A percentile compares a stretch with the other conserved stretches of the same genome.
Evolutionary conservation across 2,888 invertebrate species (phyloP).

Genomic region (Tipula lateralis): DNA sequence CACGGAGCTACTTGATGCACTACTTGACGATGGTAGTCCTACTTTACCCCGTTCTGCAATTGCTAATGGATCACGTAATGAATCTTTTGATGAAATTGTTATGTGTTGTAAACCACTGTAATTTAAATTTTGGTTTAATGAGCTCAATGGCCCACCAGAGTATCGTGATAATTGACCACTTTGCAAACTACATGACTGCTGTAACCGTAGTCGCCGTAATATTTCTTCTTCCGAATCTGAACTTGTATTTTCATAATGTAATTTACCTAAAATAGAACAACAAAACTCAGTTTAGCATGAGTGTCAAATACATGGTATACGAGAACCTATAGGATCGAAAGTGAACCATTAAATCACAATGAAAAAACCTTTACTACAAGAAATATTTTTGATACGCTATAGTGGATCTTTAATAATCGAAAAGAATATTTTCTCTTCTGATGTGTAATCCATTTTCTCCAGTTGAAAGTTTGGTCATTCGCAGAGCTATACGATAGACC

Average conservation of each 20-base stretch:
- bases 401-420: too few relatives aligned
- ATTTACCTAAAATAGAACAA: slow-evolving; percentile 40
- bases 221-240: slow-evolving; percentile 72
- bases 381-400: too few relatives aligned
- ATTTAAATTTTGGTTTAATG: slow-evolving; percentile 41
- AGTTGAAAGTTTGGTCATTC: too few relatives aligned
- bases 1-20: slow-evolving; percentile 49
- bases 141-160: slow-evolving; percentile 44
- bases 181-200: slow-evolving; percentile 49
- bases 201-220: slow-evolving; percentile 54
- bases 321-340: too few relatives aligned
- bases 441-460: too few relatives aligned
- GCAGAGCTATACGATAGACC: too few relatives aligned
- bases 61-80: slow-evolving; percentile 45
- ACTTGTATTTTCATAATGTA: slow-evolving; percentile 51
- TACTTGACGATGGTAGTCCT: slow-evolving; percentile 48
- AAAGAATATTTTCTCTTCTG: too few relatives aligned
- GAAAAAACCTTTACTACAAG: too few relatives aligned
- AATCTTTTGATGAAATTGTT: slow-evolving; percentile 43
- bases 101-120: slow-evolving; percentile 45
- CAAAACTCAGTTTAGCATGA: too few relatives aligned
- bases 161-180: slow-evolving; percentile 42
- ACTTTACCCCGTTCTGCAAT: slow-evolving; percentile 49
- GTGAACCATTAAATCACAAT: too few relatives aligned
- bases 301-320: too few relatives aligned